phyloP scores from a whole-genome alignment of 2,113 vertebrate genomes.

The Macroglossus sobrinus region DNA sequence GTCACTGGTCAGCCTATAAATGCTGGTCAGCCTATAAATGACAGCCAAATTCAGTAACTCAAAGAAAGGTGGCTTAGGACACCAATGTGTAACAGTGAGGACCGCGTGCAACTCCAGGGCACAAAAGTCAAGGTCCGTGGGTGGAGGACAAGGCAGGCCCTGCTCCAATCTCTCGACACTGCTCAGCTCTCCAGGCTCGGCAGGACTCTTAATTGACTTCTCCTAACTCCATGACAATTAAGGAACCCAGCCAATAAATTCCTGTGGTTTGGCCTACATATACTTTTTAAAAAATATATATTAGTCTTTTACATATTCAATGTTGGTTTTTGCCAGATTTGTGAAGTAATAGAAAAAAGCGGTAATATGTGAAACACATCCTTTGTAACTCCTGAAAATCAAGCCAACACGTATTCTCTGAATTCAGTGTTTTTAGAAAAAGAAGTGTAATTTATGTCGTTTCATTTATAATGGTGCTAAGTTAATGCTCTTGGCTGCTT shows the following conservation, averaged over 20 bases:
- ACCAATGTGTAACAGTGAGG: neutral
- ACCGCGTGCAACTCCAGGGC: neutral
- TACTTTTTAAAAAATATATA: constrained; percentile 49
- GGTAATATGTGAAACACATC: constrained; percentile 53
- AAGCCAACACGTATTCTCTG: constrained; percentile 51
- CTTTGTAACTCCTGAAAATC: constrained; percentile 68
- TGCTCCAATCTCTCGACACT: neutral
- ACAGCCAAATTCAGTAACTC: neutral
- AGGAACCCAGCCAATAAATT: constrained; percentile 26
- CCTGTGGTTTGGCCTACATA: constrained; percentile 33
- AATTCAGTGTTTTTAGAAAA: constrained; percentile 53
- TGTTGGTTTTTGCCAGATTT: constrained; percentile 5
- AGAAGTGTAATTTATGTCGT: constrained; percentile 57
- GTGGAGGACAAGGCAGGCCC: neutral
- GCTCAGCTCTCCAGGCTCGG: neutral
- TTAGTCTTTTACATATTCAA: constrained; percentile 48
- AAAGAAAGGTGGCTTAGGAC: neutral
- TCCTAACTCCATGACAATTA: constrained; percentile 56
- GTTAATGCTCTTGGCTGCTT: constrained; percentile 51
- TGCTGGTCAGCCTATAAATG: neutral
- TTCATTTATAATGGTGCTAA: constrained; percentile 61
- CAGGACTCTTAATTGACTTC: constrained; percentile 35
- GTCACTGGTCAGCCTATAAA: neutral
- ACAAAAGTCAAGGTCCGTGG: fast-evolving
- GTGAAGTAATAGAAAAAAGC: constrained; percentile 66